Percentiles rank a stretch among this genome's conserved stretches.
These are phyloP conservation scores for Coptodon bakossiorum DNA, from an alignment of 2,113 vertebrate genomes.

Conservation along the genomic window DNA sequence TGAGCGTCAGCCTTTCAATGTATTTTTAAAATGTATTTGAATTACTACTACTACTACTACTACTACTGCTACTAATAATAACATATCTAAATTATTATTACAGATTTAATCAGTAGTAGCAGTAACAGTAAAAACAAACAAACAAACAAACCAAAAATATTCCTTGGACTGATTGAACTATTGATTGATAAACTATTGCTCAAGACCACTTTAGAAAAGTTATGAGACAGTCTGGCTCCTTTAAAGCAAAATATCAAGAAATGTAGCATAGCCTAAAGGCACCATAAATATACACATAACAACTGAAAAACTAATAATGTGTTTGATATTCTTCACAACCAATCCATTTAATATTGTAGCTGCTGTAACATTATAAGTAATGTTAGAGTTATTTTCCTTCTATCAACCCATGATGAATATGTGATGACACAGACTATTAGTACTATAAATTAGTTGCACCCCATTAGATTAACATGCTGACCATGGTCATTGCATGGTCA, in stretches of 20 bases:
- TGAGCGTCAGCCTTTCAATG: no score
- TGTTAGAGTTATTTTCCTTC: conserved; percentile 14
- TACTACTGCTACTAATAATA: neutral
- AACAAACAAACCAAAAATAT: neutral
- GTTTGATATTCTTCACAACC: neutral
- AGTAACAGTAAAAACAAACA: neutral
- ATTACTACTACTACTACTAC: no score
- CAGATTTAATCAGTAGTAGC: neutral
- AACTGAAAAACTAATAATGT: neutral
- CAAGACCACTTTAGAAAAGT: neutral
- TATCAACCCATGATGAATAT: conserved; percentile 10
- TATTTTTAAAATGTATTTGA: no score
- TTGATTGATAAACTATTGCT: neutral
- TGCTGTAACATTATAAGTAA: conserved; percentile 1
- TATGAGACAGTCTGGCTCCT: neutral
- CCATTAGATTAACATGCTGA: conserved; percentile 33
- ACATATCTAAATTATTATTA: neutral
- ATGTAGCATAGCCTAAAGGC: neutral
- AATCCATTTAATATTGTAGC: conserved; percentile 4
- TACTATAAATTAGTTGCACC: conserved; percentile 39
- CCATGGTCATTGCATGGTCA: neutral
- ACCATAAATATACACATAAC: neutral
- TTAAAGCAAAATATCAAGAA: neutral
- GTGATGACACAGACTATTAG: conserved; percentile 26
- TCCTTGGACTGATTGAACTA: neutral